Base-by-base conservation (phyloP, 2,797 vertebrate species). In the Rhinichthys osculus region DNA sequence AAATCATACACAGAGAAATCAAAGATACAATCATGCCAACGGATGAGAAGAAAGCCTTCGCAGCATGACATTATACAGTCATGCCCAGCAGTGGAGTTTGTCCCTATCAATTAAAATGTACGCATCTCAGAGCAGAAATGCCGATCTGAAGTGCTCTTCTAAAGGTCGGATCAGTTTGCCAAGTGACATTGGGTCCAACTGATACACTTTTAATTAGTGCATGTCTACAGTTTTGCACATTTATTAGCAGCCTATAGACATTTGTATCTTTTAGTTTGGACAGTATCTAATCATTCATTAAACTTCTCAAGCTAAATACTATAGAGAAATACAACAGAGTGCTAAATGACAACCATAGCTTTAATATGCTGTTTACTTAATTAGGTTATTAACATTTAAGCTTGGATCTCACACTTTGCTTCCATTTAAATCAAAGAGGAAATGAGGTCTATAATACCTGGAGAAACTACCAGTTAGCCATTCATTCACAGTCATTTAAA, bases 141-240 rank as follows among this genome's bases (percentile, higher is more conserved):
- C 67, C 64, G 85, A 83, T 87, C 47, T 59, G 40, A 87, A 80
- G 38, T 78, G 66, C 73, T 87, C 50, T 82, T 72, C 54, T 84
- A 90, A 89, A 91, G 88, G 83, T 79, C 83, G 82, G 74, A 83
- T 83, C 64, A 74, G 69, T 87, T 84, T 73, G 72, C 47, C 54
- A 83, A 86, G 85, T 86, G 85, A 87, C 87, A 87, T 33, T 40
- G 71, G 84, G 54, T 82, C 52, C 10, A 30, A 79, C 74, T 79
- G 85, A 89, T 88, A 90, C 81, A 80, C 82, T 87, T 86, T 84
- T 89, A 88, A 91, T 90, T 89, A 90, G 81, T 57, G 4, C 40
- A 82, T 62, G 78, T 79, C 74, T 78, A 27, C 64, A 50, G n/a
- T 86, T 81, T 81, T 52, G 33, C 85, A 87, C 66, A 84, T 84